Conservation (phyloP, 2,888 invertebrate species). For the Blastobasis lacticolella region DNA sequence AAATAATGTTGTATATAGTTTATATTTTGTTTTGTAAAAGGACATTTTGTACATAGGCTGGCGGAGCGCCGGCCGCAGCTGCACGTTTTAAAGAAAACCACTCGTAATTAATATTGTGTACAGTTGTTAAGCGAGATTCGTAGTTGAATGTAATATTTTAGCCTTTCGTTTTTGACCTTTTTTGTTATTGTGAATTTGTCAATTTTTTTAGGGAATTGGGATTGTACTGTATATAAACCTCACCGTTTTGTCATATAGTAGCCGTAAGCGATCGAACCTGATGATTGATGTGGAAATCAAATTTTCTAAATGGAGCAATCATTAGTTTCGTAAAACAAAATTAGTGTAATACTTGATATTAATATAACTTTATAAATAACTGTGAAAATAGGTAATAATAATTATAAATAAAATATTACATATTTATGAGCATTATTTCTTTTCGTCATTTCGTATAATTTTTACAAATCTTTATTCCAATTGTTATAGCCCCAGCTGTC, state of each 20-base stretch:
- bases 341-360: constrained; percentile 74
- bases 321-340: constrained; percentile 71
- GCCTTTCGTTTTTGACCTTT: constrained; percentile 59
- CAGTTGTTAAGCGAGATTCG: constrained; percentile 70
- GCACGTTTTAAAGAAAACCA: constrained; percentile 67
- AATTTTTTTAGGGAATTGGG: constrained; percentile 82
- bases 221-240: constrained; percentile 77
- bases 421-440: constrained; percentile 63
- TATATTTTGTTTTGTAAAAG: constrained; percentile 70
- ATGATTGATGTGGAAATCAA: constrained; percentile 71
- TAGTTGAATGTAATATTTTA: constrained; percentile 68
- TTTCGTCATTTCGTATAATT: constrained; percentile 18
- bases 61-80: constrained; percentile 54
- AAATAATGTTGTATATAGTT: constrained; percentile 73
- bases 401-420: constrained; percentile 76
- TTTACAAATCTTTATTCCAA: no score
- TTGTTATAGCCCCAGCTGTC: no score
- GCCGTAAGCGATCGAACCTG: constrained; percentile 58
- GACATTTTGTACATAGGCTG: constrained; percentile 60
- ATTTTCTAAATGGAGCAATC: constrained; percentile 74
- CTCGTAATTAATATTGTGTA: constrained; percentile 63
- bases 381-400: constrained; percentile 75
- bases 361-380: constrained; percentile 76
- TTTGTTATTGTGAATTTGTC: constrained; percentile 80
- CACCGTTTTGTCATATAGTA: constrained; percentile 69